These are phyloP conservation scores for Ectropis crepuscularia DNA, from an alignment of 2,888 invertebrate species.

Conservation along the genomic window DNA sequence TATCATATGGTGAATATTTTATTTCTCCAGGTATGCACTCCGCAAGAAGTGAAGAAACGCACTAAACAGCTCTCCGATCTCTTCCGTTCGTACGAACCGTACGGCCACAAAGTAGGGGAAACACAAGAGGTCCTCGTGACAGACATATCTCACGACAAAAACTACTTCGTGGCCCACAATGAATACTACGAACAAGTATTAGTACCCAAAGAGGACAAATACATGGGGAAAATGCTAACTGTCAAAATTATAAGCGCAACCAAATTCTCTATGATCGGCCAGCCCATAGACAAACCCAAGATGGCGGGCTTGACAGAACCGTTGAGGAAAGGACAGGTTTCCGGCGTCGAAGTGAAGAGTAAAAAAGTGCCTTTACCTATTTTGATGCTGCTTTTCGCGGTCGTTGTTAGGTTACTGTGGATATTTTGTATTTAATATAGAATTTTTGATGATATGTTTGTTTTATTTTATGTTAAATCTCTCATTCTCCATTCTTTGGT, in stretches of 20 bases:
- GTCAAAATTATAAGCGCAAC: conserved; percentile 89
- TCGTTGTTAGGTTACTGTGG: conserved; percentile 74
- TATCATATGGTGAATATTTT: too few relatives aligned
- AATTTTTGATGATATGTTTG: conserved; percentile 40
- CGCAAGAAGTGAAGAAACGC: conserved; percentile 94
- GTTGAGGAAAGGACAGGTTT: conserved; percentile 83
- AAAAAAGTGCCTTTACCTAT: conserved; percentile 63
- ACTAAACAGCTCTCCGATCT: conserved; percentile 95
- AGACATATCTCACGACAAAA: conserved; percentile 95
- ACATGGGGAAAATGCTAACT: conserved; percentile 92
- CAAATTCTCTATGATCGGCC: conserved; percentile 92
- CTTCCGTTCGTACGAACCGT: conserved; percentile 95
- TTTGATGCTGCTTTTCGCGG: conserved; percentile 67
- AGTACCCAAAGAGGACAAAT: conserved; percentile 90
- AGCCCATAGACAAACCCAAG: conserved; percentile 85
- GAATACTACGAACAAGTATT: conserved; percentile 96
- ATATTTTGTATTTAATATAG: conserved; percentile 62
- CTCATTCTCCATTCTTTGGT: too few relatives aligned
- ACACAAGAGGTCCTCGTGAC: conserved; percentile 94
- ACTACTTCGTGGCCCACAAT: conserved; percentile 97
- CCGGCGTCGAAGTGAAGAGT: conserved; percentile 65
- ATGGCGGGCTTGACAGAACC: conserved; percentile 82
- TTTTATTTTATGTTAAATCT: conserved; percentile 32
- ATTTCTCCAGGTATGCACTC: conserved; percentile 84
- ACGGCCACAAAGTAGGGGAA: conserved; percentile 87